phyloP scores from a whole-genome alignment of 2,888 invertebrate genomes.

The Unio pictorum region DNA sequence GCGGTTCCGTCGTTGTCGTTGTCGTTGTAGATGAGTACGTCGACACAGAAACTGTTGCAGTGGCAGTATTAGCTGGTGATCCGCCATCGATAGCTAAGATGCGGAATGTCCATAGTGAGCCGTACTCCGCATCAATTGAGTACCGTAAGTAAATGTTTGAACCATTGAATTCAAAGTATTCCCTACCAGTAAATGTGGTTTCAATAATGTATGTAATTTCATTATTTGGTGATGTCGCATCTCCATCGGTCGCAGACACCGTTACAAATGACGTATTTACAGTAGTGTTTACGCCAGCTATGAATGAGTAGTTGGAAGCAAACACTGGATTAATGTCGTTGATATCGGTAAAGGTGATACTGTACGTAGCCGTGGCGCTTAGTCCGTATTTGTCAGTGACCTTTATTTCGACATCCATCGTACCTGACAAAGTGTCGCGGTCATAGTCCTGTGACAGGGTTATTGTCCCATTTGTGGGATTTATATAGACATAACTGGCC shows the following conservation, averaged over 20 bases:
- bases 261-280: conserved; percentile 9
- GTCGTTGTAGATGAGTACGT: conserved; percentile 18
- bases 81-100: conserved; percentile 25
- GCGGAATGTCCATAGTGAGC: conserved; percentile 13
- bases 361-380: conserved; percentile 18
- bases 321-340: conserved; percentile 27
- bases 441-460: conserved; percentile 15
- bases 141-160: conserved; percentile 7
- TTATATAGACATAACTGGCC: conserved; percentile 10
- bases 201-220: conserved; percentile 12
- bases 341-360: conserved; percentile 17
- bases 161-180: conserved; percentile 16
- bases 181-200: neutral
- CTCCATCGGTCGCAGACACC: conserved; percentile 17
- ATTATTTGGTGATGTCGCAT: conserved; percentile 23
- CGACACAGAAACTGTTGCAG: conserved; percentile 19
- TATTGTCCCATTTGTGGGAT: conserved; percentile 18
- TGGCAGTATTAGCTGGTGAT: conserved; percentile 12
- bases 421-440: conserved; percentile 5
- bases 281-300: conserved; percentile 8
- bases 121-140: conserved; percentile 14
- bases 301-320: conserved; percentile 2
- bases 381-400: conserved; percentile 17
- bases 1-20: conserved; percentile 18
- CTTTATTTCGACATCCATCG: conserved; percentile 10